These are phyloP conservation scores for Helleia helle DNA, from an alignment of 2,888 invertebrate species.

Conservation along the genomic window DNA sequence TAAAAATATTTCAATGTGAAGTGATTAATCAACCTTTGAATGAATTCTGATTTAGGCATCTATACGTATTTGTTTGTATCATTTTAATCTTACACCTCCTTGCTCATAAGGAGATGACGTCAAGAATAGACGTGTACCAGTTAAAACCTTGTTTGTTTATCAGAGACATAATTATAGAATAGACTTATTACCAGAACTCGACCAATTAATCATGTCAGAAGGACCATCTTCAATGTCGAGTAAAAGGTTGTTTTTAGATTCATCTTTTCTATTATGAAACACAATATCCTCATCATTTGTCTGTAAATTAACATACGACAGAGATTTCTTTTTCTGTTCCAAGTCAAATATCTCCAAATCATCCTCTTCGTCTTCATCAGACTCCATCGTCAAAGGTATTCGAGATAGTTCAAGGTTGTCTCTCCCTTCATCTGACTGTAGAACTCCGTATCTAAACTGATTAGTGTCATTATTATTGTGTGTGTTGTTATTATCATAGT, in stretches of 20 bases:
- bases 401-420: slow-evolving; percentile 59
- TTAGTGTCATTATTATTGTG: slow-evolving; percentile 50
- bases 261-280: slow-evolving; percentile 31
- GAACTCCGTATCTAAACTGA: slow-evolving; percentile 67
- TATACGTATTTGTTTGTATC: too few relatives aligned
- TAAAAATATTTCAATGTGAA: too few relatives aligned
- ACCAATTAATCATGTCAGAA: slow-evolving; percentile 60
- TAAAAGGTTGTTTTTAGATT: slow-evolving; percentile 43
- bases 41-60: too few relatives aligned
- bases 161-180: slow-evolving; percentile 59
- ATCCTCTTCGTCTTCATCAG: slow-evolving; percentile 66
- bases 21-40: too few relatives aligned
- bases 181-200: slow-evolving; percentile 49
- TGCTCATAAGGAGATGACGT: too few relatives aligned
- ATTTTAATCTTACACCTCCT: too few relatives aligned
- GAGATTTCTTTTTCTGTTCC: slow-evolving; percentile 57
- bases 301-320: slow-evolving; percentile 60
- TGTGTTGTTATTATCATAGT: slow-evolving; percentile 38
- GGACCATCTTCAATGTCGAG: slow-evolving; percentile 57
- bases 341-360: slow-evolving; percentile 67
- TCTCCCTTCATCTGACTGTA: slow-evolving; percentile 56
- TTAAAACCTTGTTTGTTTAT: too few relatives aligned
- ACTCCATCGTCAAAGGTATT: slow-evolving; percentile 62
- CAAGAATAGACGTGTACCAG: too few relatives aligned
- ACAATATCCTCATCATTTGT: slow-evolving; percentile 54